A percentile compares a stretch with the other conserved stretches of the same genome.
Conservation (phyloP, 1,140 invertebrate genomes). For the Drosophila bipectinata region DNA sequence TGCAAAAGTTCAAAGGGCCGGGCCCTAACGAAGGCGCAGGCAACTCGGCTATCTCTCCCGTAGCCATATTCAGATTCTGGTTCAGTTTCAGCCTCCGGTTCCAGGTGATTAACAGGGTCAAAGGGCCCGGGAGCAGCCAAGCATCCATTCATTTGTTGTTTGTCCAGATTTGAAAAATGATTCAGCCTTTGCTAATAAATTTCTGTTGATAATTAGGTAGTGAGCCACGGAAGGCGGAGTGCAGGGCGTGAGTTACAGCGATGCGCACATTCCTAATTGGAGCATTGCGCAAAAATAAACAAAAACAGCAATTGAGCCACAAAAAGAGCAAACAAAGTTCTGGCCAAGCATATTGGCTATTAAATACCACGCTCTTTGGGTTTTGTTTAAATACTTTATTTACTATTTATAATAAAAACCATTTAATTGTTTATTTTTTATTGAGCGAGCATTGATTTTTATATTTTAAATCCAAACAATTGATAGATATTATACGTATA, state of each 20-base stretch:
- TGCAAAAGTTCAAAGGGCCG: conserved; percentile 66
- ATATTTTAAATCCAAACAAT: not conserved
- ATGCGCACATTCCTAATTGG: conserved; percentile 65
- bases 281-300: conserved; percentile 75
- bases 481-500: not conserved
- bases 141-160: conserved; percentile 57
- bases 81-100: conserved; percentile 23
- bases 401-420: not conserved
- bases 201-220: conserved; percentile 65
- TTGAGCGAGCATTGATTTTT: not conserved
- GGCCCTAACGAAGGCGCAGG: conserved; percentile 5
- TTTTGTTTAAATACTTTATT: not conserved
- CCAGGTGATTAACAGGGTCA: conserved; percentile 51
- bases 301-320: conserved; percentile 39
- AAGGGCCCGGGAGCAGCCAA: conserved; percentile 13
- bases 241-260: conserved; percentile 20
- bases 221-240: conserved; percentile 12
- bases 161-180: conserved; percentile 63
- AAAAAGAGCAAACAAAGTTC: conserved; percentile 16
- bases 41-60: conserved; percentile 13
- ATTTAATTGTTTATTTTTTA: not conserved
- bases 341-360: conserved; percentile 4
- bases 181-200: conserved; percentile 59
- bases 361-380: not conserved
- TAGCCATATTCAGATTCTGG: not conserved